These are phyloP conservation scores for Trilocha varians DNA, from an alignment of 2,888 invertebrate species.

Conservation along the genomic window DNA sequence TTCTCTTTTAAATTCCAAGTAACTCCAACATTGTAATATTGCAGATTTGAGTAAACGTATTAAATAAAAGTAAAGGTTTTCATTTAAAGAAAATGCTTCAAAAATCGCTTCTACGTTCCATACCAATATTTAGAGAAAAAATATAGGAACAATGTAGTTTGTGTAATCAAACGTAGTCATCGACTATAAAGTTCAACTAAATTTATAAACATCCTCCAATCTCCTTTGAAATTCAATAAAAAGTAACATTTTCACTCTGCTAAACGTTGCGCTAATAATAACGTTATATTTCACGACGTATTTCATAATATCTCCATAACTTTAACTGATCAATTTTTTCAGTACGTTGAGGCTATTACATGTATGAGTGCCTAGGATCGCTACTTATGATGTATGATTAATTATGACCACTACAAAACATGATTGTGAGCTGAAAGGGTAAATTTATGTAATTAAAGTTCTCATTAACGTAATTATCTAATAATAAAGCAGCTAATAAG, in stretches of 20 bases:
- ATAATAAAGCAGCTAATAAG: constrained; percentile 43
- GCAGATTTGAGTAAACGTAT: no score
- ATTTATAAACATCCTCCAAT: no score
- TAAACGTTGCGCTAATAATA: no score
- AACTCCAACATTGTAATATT: no score
- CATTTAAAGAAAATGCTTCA: no score
- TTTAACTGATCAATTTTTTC: constrained; percentile 37
- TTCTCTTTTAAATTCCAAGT: no score
- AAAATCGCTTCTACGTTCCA: neutral
- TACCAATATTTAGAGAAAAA: neutral
- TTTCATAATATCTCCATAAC: no score
- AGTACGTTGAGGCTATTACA: constrained; percentile 45
- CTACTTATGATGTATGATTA: constrained; percentile 67
- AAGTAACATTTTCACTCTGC: no score
- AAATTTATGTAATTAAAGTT: constrained; percentile 48
- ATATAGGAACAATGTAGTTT: neutral
- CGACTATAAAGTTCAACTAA: no score
- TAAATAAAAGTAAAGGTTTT: no score
- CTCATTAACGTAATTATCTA: constrained; percentile 45
- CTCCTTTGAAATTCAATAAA: no score
- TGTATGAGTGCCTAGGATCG: constrained; percentile 67
- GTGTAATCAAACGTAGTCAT: neutral
- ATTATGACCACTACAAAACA: constrained; percentile 61
- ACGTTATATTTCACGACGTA: no score
- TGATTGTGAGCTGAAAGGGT: constrained; percentile 69